A percentile compares a stretch with the other conserved stretches of the same genome.
These are phyloP conservation scores for Coenonympha glycerion DNA, from an alignment of 2,888 invertebrate species.

Conservation along the genomic window DNA sequence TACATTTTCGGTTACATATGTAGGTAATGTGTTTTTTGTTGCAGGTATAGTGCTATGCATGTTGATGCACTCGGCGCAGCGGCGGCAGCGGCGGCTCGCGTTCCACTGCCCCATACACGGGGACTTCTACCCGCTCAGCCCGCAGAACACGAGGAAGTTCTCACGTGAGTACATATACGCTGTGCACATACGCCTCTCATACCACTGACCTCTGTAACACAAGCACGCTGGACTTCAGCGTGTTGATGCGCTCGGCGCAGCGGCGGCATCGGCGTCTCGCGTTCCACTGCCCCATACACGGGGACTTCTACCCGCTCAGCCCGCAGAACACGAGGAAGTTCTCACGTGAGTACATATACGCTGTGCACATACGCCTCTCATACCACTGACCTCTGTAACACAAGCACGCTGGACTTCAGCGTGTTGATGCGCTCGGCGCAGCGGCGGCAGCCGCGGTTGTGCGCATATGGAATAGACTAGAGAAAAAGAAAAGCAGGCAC, in stretches of 20 bases:
- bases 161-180: conserved; percentile 52
- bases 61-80: conserved; percentile 80
- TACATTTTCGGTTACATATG: no score
- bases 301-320: conserved; percentile 85
- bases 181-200: not conserved
- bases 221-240: no score
- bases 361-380: no score
- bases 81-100: conserved; percentile 80
- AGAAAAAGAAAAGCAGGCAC: no score
- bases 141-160: conserved; percentile 74
- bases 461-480: no score
- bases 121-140: conserved; percentile 84
- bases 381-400: not conserved
- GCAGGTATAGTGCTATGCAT: conserved; percentile 80
- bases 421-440: no score
- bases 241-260: conserved; percentile 80
- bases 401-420: no score
- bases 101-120: conserved; percentile 87
- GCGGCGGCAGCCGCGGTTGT: no score
- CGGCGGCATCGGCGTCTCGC: conserved; percentile 81
- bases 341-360: conserved; percentile 69
- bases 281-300: conserved; percentile 86
- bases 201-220: no score
- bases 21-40: no score
- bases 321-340: conserved; percentile 76